Evolutionary conservation across 2,888 invertebrate genomes (phyloP), one percentile per base, ranked within the genome.

Genomic region (Odontocolon sp.): DNA sequence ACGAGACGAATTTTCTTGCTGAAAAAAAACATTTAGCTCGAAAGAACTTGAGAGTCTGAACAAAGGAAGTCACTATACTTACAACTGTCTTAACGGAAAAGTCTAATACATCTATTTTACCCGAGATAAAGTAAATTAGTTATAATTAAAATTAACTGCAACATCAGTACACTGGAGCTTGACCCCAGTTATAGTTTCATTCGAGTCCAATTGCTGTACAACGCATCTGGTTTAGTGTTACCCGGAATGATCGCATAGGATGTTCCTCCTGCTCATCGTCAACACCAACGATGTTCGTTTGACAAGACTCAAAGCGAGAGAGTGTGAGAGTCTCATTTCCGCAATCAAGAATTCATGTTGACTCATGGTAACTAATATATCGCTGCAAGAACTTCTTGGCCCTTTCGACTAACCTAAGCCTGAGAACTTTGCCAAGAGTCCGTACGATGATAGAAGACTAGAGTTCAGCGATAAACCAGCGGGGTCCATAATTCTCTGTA

Each of bases 281-380:
- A 33, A 33, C 28, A 11, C 33, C 36, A 26, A 50, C 26, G 63
- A 72, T 64, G 63, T 56, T 40, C 68, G 54, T 40, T 63, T 21
- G 31, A 47, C 56, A 38, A 56, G 45, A 38, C 23, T 14, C 11
- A 61, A 14, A 28, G 50, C 40, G 31, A 33, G 23, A 52, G 9
- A 16, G 31, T 47, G 47, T 67, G 71, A 54, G 73, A 75, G 80
- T 40, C 79, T 83, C 81, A 85, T 85, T 85, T 86, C 85, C 85
- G 86, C 84, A 85, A 86, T 86, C 84, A 84, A 83, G 81, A 83
- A 83, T 85, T 85, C 84, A 77, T 79, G 83, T 84, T 84, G 80
- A 81, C 81, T 79, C 77, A 78, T 78, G 75, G 78, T 79, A 81
- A 84, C 79, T 81, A 80, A 84, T 78, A 76, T 80, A 77, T 79